Conservation (phyloP, 2,113 vertebrate species). For the Sebastes schlegelii region DNA sequence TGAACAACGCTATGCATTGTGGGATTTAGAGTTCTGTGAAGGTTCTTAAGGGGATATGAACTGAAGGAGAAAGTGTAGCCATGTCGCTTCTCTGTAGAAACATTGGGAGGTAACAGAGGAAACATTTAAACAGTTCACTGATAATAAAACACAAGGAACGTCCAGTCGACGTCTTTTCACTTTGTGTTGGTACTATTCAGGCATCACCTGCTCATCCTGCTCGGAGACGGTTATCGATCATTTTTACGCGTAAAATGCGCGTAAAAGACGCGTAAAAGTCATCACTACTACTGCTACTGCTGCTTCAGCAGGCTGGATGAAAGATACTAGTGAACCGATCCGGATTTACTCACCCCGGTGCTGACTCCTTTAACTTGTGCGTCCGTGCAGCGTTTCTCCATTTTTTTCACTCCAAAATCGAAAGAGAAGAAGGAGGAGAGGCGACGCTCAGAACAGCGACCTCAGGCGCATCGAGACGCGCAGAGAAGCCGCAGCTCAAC, state of each 20-base stretch:
- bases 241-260: not conserved
- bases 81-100: not conserved
- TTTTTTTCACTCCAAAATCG: slow-evolving; percentile 57
- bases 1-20: slow-evolving; percentile 37
- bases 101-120: not conserved
- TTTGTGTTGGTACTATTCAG: not conserved
- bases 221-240: not conserved
- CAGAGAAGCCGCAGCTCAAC: slow-evolving; percentile 16
- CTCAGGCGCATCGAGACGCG: slow-evolving; percentile 56
- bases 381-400: slow-evolving; percentile 67
- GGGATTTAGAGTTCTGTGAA: slow-evolving; percentile 53
- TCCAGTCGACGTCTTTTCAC: not conserved
- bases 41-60: rapidly evolving
- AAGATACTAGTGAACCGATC: rapidly evolving
- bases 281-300: rapidly evolving
- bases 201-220: slow-evolving; percentile 30
- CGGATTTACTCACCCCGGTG: slow-evolving; percentile 80
- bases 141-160: not conserved
- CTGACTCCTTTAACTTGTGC: slow-evolving; percentile 78
- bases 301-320: rapidly evolving
- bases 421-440: slow-evolving; percentile 43
- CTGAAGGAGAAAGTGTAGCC: slow-evolving; percentile 4
- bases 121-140: not conserved
- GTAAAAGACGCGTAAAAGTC: rapidly evolving
- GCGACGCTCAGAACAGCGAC: slow-evolving; percentile 65